These are phyloP conservation scores for Acanthococcus lagerstroemiae DNA, from an alignment of 2,888 invertebrate genomes.

Conservation along the genomic window DNA sequence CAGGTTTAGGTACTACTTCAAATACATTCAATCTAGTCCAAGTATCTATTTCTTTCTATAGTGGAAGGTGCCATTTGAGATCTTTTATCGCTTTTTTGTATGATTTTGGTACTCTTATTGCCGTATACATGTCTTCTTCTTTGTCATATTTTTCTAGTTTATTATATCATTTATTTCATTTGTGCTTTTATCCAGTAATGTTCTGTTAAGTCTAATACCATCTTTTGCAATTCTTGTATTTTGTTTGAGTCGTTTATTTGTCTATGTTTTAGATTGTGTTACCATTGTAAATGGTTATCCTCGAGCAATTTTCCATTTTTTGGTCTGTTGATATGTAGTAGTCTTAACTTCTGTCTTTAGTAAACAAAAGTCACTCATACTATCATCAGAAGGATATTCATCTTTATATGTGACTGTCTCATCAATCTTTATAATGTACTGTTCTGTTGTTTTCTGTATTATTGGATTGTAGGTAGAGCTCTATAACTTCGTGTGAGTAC, in stretches of 20 bases:
- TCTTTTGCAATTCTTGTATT: background rate
- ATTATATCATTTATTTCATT: too few relatives aligned
- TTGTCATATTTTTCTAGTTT: too few relatives aligned
- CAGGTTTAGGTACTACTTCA: background rate
- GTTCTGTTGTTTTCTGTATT: background rate
- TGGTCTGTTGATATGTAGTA: background rate
- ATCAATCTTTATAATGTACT: background rate
- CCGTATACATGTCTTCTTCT: background rate
- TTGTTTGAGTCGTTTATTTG: background rate
- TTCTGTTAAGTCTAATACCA: background rate
- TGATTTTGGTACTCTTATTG: background rate
- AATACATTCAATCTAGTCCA: background rate
- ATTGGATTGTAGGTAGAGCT: too few relatives aligned
- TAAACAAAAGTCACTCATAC: background rate
- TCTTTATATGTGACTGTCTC: background rate
- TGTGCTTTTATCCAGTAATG: background rate
- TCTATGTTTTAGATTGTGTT: too few relatives aligned
- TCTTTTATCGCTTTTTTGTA: background rate
- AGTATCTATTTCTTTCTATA: background rate
- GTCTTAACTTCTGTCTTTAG: background rate
- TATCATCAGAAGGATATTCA: background rate
- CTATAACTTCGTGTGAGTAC: too few relatives aligned
- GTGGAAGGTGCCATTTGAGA: background rate
- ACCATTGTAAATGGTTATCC: too few relatives aligned
- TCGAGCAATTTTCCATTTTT: background rate